Conservation (phyloP, 2,113 vertebrate genomes). For the Ptilonorhynchus violaceus region DNA sequence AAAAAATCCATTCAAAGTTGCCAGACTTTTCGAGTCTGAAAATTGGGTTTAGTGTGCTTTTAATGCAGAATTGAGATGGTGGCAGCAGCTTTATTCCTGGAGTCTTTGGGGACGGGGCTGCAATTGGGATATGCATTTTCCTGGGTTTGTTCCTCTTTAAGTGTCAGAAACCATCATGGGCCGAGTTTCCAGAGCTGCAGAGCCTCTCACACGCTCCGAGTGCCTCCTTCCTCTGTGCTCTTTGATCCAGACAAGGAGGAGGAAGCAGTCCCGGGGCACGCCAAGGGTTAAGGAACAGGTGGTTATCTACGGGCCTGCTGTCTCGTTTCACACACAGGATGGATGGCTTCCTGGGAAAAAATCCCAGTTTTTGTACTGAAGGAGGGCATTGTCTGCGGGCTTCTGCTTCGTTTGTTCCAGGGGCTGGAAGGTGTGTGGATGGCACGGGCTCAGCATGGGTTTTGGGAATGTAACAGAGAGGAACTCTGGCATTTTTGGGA, state of each 20-base stretch:
- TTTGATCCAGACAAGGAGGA: neutral
- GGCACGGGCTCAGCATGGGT: neutral
- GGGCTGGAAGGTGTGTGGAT: neutral
- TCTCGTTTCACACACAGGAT: neutral
- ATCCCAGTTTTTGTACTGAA: neutral
- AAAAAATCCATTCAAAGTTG: neutral
- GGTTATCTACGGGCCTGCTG: neutral
- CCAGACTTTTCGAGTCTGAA: neutral
- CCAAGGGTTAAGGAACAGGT: constrained; percentile 45
- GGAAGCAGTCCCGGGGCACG: neutral
- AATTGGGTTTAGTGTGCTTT: neutral
- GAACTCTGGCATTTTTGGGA: neutral
- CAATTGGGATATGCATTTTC: neutral
- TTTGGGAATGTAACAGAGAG: neutral
- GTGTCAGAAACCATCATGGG: neutral
- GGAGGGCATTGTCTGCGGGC: neutral
- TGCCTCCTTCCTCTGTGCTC: neutral
- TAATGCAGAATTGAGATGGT: neutral
- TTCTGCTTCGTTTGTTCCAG: neutral
- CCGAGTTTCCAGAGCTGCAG: neutral
- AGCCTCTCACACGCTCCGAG: neutral
- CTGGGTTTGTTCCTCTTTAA: neutral
- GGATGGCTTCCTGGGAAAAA: constrained; percentile 33
- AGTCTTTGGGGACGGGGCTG: neutral
- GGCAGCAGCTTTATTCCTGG: neutral